Base-by-base conservation (phyloP, 2,888 invertebrate genomes). In the Thereva unica region DNA sequence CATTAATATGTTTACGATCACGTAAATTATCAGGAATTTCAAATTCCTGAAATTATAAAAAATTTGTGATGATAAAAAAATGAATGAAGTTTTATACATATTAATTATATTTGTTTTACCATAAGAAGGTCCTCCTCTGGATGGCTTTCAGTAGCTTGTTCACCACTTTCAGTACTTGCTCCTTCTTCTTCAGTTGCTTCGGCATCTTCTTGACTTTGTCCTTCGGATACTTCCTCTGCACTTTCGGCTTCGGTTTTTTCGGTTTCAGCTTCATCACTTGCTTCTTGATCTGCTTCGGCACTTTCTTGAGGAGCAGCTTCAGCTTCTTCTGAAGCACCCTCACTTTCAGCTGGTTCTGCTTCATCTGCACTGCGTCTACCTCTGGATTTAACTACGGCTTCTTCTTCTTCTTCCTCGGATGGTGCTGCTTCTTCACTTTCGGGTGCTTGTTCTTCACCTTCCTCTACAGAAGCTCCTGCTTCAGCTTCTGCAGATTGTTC, bases 1-100 rank as follows among this genome's bases (percentile, higher is more conserved):
- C 88, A 68, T 87, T 87, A 68, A 95, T 88, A 76, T 94, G 93
- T 63, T 89, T 89, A 71, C 93, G 86, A 63, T 89, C 86, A 77
- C 94, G 86, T 63, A 92, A 83, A 72, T 92, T 89, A 75, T 88
- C 86, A 4, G 92, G 92, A 72, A 92, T 87, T 76, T 88, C 88
- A 72, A 86, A 85, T 76, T 88, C 89, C 86, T 89, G 52, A 23
- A 23, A 23, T 23, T 23, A 23, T 47, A 54, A 66, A 41, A 47
- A 10, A 8, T 8, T n/a, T n/a, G n/a, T n/a, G 1, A 3, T 38
- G 53, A 7, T 7, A 3, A 49, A 42, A 5, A 9, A 6, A 34
- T 67, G 12, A 23, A 37, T n/a, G 1, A 8, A 12, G 66, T 63
- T 49, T 49, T 41, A 8, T n/a, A n/a, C n/a, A n/a, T n/a, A n/a